Conservation (phyloP, 2,888 invertebrate genomes). For the Apamea monoglypha region DNA sequence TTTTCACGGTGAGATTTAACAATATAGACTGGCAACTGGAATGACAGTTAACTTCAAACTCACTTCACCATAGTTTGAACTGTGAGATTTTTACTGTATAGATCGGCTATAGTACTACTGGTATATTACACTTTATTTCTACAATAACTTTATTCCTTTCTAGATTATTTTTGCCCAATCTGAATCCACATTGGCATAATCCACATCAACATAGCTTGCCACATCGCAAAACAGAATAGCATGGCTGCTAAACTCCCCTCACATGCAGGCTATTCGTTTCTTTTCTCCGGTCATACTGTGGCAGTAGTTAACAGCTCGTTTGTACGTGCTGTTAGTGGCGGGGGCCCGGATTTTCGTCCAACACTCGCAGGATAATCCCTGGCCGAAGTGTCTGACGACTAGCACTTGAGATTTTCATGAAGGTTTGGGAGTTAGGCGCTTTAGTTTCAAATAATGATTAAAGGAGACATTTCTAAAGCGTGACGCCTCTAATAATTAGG, state of each 20-base stretch:
- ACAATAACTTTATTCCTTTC: too few species aligned
- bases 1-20: too few species aligned
- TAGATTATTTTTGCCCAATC: too few species aligned
- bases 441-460: not conserved
- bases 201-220: not conserved
- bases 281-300: not conserved
- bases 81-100: too few species aligned
- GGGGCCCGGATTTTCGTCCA: conserved; percentile 67
- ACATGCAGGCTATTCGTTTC: not conserved
- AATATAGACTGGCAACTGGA: too few species aligned
- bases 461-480: not conserved
- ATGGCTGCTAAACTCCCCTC: not conserved
- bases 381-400: conserved; percentile 63
- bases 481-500: not conserved
- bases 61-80: too few species aligned
- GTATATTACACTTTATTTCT: too few species aligned
- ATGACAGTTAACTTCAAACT: too few species aligned
- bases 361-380: conserved; percentile 60
- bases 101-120: too few species aligned
- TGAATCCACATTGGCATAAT: not conserved
- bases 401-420: conserved; percentile 37
- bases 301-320: conserved; percentile 32
- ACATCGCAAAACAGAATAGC: conserved; percentile 1
- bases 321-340: conserved; percentile 66
- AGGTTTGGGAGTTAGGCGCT: conserved; percentile 13